phyloP scores from a whole-genome alignment of 1,140 invertebrate genomes.

The Atopsyche davidsoni region DNA sequence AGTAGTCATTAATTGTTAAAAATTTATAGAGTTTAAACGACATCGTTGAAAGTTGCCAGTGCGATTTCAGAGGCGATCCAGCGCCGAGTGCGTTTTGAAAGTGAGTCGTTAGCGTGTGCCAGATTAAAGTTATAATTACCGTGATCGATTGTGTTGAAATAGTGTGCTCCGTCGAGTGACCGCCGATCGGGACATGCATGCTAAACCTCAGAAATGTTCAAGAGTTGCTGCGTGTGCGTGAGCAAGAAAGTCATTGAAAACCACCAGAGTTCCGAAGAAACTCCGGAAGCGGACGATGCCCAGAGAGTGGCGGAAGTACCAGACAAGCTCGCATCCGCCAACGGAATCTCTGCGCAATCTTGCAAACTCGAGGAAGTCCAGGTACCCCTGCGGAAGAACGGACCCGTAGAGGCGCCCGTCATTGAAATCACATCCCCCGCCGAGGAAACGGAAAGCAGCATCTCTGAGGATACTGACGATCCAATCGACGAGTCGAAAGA shows the following conservation, averaged over 20 bases:
- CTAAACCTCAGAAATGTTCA: constrained; percentile 39
- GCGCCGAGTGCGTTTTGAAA: background rate
- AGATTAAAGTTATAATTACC: background rate
- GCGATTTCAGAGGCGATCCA: background rate
- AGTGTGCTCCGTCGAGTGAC: background rate
- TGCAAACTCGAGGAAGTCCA: no score
- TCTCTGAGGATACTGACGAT: background rate
- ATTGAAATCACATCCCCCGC: background rate
- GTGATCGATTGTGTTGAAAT: background rate
- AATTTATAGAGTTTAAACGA: background rate
- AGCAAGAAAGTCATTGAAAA: constrained; percentile 45
- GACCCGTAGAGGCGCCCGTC: background rate
- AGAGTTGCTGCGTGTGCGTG: constrained; percentile 48
- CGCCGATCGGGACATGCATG: background rate
- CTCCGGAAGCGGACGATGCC: constrained; percentile 22
- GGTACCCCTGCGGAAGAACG: constrained; percentile 1
- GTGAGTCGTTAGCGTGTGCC: no score
- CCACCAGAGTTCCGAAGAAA: constrained; percentile 25
- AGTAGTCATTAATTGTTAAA: no score
- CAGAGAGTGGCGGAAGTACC: constrained; percentile 9
- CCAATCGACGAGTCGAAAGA: background rate
- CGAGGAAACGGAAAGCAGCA: background rate
- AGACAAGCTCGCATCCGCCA: constrained; percentile 5
- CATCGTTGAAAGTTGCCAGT: background rate
- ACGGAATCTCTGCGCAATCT: constrained; percentile 1